These are phyloP conservation scores for Spizella passerina DNA, from an alignment of 2,797 vertebrate species.

Conservation along the genomic window DNA sequence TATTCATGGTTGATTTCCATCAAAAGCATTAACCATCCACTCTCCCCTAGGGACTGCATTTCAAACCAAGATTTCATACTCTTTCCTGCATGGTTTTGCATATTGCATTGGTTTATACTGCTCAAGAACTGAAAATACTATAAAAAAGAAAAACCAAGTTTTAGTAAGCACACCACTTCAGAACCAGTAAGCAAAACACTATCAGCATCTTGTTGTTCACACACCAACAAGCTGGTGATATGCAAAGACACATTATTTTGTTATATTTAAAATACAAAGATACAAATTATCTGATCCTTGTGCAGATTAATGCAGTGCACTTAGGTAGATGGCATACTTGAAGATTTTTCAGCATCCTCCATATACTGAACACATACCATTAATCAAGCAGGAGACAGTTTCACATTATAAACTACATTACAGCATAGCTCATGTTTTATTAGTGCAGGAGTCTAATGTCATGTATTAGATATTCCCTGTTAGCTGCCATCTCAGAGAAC, in stretches of 20 bases:
- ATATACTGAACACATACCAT: not conserved
- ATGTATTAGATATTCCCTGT: not conserved
- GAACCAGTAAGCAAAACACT: too few species aligned
- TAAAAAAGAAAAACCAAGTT: not conserved
- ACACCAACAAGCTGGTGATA: not conserved
- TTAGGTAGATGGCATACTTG: not conserved
- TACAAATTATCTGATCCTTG: not conserved
- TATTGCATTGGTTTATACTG: not conserved
- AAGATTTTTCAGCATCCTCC: not conserved
- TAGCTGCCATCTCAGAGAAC: not conserved
- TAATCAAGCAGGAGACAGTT: not conserved
- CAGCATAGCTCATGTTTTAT: not conserved
- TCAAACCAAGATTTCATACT: not conserved
- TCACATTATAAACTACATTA: not conserved
- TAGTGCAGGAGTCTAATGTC: not conserved
- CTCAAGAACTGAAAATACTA: not conserved
- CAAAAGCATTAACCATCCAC: not conserved
- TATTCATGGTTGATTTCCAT: conserved; percentile 4
- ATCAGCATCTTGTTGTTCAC: too few species aligned
- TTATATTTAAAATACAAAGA: not conserved
- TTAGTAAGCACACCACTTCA: not conserved
- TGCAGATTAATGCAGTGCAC: not conserved
- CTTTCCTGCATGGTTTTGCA: not conserved
- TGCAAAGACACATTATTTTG: not conserved
- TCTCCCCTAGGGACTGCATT: not conserved